Evolutionary conservation across 2,797 vertebrate species (phyloP).

Genomic region (Onychomys arenicola): DNA sequence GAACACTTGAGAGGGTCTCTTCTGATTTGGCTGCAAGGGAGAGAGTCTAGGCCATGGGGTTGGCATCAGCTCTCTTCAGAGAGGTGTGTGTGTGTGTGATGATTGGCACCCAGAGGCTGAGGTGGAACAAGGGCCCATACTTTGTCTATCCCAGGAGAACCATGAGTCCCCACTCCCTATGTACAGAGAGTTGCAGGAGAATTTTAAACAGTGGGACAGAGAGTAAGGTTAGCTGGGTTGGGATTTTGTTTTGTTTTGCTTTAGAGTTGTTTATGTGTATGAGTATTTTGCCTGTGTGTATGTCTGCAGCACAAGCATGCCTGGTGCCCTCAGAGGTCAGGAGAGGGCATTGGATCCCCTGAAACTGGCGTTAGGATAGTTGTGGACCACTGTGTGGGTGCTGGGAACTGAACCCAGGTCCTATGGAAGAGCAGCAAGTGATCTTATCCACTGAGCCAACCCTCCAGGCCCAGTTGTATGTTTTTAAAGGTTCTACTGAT

Average conservation of each 20-base stretch:
- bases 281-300: neutral
- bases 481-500: neutral
- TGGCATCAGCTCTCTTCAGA: neutral
- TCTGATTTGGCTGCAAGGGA: neutral
- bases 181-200: neutral
- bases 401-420: neutral
- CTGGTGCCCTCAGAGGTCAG: neutral
- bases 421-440: neutral
- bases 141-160: neutral
- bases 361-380: neutral
- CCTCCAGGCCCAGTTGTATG: neutral
- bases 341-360: neutral
- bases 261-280: neutral
- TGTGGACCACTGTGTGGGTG: neutral
- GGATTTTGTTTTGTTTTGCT: neutral
- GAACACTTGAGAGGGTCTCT: neutral
- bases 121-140: neutral
- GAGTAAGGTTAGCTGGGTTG: neutral
- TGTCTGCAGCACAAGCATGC: neutral
- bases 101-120: neutral
- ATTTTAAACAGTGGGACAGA: neutral
- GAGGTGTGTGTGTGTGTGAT: neutral
- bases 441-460: neutral
- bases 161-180: neutral
- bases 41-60: neutral